Base-by-base conservation (phyloP, 2,113 vertebrate species). In the Centropristis striata region DNA sequence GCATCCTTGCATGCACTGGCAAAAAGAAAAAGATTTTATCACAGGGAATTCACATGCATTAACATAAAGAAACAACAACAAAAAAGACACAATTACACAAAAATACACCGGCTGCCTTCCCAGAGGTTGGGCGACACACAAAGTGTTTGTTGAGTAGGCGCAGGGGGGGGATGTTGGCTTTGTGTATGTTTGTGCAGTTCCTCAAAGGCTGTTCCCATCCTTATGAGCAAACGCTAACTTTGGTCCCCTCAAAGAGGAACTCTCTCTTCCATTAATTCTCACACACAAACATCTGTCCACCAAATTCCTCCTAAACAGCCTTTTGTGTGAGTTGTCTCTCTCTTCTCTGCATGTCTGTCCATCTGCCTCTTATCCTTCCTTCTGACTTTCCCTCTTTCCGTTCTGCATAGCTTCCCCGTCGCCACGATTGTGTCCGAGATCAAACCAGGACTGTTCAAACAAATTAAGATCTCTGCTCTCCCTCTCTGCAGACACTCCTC, bases 241-340 rank as follows among this genome's bases (percentile, higher is more conserved):
- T 60, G 46, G 61, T 84, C 55, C 32, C 68, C 63, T 85, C 36
- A 69, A 80, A 84, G 67, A 71, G 66, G 36, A 55, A 76, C 42
- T 27, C 67, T 78, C 68, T 75, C 27, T 9, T 76, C 53, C 36
- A 69, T 49, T 69, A 74, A 81, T 70, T 78, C 25, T 53, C 50
- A 39, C 75, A 84, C 75, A 86, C 0, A 64, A 70, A 90, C 82
- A 83, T 92, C 90, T 93, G 81, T 88, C 71, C 61, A 79, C 85
- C 86, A 85, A 81, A 84, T 80, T 60, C 69, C 84, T 80, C 23
- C 28, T 81, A 27, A 47, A 41, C 46, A 44, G 64, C 32, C 50
- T 27, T 63, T 20, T 59, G 28, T 78, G 65, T 53, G 51, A 21
- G 36, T 4, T 5, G 60, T 84, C 85, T 39, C 4, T 47, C 9